Conservation (phyloP, 2,888 invertebrate genomes). For the Orchesella flavescens region DNA sequence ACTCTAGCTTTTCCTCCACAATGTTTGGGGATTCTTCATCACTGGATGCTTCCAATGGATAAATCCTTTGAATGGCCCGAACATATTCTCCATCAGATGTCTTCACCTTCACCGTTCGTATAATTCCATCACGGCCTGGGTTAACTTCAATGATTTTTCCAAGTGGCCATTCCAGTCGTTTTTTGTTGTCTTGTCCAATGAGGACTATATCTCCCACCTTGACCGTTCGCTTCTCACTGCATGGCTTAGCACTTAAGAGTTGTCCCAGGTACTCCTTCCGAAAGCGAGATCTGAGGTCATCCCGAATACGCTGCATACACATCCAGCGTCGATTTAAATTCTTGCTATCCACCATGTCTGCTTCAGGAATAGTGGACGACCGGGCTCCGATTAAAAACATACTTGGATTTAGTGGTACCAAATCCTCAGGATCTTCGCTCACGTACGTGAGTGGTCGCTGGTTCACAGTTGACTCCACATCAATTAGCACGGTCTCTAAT, state of each 20-base stretch:
- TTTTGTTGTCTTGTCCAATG: not conserved
- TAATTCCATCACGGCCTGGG: too few species aligned
- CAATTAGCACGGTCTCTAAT: not conserved
- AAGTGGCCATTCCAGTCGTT: conserved; percentile 1
- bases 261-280: conserved; percentile 9
- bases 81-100: too few species aligned
- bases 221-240: not conserved
- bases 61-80: conserved; percentile 7
- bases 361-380: conserved; percentile 6
- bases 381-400: not conserved
- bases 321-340: not conserved
- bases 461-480: not conserved
- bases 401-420: not conserved
- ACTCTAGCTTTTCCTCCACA: too few species aligned
- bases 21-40: too few species aligned
- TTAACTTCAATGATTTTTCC: too few species aligned
- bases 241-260: not conserved
- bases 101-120: too few species aligned
- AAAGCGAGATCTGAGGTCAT: not conserved
- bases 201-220: conserved; percentile 18
- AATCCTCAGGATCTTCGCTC: not conserved
- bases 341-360: not conserved
- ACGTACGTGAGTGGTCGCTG: not conserved
- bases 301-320: too few species aligned
- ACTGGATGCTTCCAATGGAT: not conserved